Base-by-base conservation (phyloP, 2,888 invertebrate genomes). In the Auanema sp. region DNA sequence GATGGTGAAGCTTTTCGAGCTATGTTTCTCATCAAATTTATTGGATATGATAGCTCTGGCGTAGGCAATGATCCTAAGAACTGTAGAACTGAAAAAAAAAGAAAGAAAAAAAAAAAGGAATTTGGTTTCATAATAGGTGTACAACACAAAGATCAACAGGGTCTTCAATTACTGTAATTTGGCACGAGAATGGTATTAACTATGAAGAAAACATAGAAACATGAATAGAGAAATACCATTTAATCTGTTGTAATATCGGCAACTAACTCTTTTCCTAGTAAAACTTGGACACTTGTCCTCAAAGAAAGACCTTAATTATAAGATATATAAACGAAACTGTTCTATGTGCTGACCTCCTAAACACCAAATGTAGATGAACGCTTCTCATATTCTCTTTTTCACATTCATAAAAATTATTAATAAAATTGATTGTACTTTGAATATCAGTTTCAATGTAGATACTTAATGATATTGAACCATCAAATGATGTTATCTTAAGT, bases 11-110 rank as follows among this genome's bases (percentile, higher is more conserved):
- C 52, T 16, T n/a, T 52, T 16, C 52, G 18, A 21, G 52, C 52
- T 12, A 52, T 25, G 24, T 52, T 52, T n/a, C 52, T 21, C 52
- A 52, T 52, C n/a, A 52, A 12, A 12, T 52, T 52, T n/a, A 52
- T 52, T 6, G 52, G 52, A 52, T 52, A 52, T 12, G 16, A 6
- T n/a, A 8, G 21, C 10, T 23, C 47, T 5, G 8, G 5, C 23
- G 8, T 47, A 8, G 2, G 47, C 6, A 47, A 8, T 11, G 47
- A 47, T 8, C 11, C 8, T 1, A 47, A 11, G 21, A 18, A 47
- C 8, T 47, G 16, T 8, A 33, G 8, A 8, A 33, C 33, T 33
- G 33, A 33, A 33, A 33, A 33, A 3, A 8, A 33, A n/a, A n/a
- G n/a, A n/a, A n/a, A n/a, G n/a, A n/a, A n/a, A n/a, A n/a, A n/a